A percentile compares a stretch with the other conserved stretches of the same genome.
phyloP scores from a whole-genome alignment of 2,113 vertebrate genomes.

The Indri indri region DNA sequence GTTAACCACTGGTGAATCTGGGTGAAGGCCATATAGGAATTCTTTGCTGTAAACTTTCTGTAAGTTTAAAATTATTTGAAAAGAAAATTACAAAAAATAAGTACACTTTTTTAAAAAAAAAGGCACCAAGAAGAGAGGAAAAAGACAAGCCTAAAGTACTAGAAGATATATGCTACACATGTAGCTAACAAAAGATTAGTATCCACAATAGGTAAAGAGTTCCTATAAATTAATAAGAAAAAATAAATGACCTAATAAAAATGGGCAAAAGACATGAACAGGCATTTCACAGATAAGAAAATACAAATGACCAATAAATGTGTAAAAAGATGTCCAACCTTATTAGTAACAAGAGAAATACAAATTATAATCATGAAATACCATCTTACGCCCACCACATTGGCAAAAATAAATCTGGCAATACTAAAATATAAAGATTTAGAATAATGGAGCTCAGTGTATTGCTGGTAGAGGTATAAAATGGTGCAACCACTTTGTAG shows the following conservation, averaged over 20 bases:
- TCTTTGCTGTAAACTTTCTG: background rate
- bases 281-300: constrained; percentile 1
- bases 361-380: background rate
- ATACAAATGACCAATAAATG: background rate
- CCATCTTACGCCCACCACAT: background rate
- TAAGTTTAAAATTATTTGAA: constrained; percentile 6
- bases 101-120: background rate
- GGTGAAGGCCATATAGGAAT: background rate
- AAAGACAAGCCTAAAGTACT: background rate
- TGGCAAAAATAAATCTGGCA: background rate
- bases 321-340: background rate
- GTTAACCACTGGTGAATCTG: background rate
- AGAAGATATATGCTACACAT: background rate
- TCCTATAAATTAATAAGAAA: background rate
- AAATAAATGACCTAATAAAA: constrained; percentile 18
- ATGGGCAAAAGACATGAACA: constrained; percentile 23
- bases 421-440: background rate
- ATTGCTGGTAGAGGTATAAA: background rate
- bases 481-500: background rate
- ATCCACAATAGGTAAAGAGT: background rate
- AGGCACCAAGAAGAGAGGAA: background rate
- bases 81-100: background rate
- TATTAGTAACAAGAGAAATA: background rate
- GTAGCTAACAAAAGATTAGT: background rate
- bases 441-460: background rate